Evolutionary conservation across 2,888 invertebrate species (phyloP).

Genomic region (Halocaridina rubra): DNA sequence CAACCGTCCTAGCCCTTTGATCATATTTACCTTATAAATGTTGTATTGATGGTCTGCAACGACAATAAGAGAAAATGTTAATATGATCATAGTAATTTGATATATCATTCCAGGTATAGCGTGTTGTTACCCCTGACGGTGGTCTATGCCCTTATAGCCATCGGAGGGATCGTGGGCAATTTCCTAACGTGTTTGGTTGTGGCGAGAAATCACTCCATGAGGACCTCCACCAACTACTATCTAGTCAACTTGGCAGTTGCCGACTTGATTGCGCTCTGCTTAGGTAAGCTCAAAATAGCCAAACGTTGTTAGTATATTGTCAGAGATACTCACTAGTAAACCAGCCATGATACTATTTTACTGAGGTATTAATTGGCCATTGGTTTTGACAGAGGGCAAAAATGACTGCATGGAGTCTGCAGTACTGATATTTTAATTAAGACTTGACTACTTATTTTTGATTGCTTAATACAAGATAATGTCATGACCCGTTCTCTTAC

Average conservation of each 20-base stretch:
- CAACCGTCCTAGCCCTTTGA: too few relatives aligned
- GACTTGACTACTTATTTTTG: too few relatives aligned
- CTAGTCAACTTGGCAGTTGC: conserved; percentile 68
- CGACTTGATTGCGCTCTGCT: conserved; percentile 67
- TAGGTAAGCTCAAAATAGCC: conserved; percentile 67
- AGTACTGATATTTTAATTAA: not conserved
- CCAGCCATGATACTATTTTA: too few relatives aligned
- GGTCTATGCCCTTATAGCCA: conserved; percentile 67
- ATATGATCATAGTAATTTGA: too few relatives aligned
- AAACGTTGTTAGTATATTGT: too few relatives aligned
- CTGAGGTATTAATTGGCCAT: too few relatives aligned
- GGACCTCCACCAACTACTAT: conserved; percentile 68
- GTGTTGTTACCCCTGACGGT: conserved; percentile 67
- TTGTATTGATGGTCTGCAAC: not conserved
- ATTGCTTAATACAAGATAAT: too few relatives aligned
- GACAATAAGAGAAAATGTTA: too few relatives aligned
- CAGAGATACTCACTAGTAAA: too few relatives aligned
- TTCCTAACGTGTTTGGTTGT: conserved; percentile 67
- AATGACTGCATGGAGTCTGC: not conserved
- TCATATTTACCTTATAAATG: not conserved
- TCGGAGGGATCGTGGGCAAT: conserved; percentile 67
- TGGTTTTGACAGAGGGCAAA: not conserved
- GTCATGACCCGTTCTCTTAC: too few relatives aligned
- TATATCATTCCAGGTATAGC: conserved; percentile 63
- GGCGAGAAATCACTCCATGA: conserved; percentile 67